Conservation (phyloP, 2,797 vertebrate species). For the Takifugu rubripes region DNA sequence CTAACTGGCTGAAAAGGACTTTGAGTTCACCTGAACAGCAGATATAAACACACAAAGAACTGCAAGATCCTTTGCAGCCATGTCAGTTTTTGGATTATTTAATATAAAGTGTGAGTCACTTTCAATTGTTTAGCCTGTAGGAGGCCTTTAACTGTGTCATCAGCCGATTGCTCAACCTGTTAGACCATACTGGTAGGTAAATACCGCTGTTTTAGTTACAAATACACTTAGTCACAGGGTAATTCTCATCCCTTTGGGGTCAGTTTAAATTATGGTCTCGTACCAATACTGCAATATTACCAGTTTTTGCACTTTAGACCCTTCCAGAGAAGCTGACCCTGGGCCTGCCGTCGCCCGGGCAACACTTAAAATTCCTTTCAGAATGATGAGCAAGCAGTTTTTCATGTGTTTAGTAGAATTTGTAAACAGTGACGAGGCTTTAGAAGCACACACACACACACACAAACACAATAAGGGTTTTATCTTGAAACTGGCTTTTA, state of each 20-base stretch:
- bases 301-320: no score
- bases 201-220: conserved; percentile 39
- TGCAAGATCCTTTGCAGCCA: neutral
- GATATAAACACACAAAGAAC: neutral
- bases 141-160: conserved; percentile 34
- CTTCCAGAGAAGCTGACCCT: no score
- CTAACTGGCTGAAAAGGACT: conserved; percentile 16
- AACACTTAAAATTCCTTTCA: no score
- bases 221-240: conserved; percentile 6
- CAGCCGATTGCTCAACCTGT: conserved; percentile 32
- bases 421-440: no score
- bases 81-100: neutral
- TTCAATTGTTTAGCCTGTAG: neutral
- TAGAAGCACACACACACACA: no score
- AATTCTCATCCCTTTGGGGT: neutral
- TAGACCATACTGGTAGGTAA: conserved; percentile 31
- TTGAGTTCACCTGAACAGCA: conserved; percentile 51
- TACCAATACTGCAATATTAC: no score
- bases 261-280: no score
- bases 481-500: no score
- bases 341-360: no score
- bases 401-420: no score
- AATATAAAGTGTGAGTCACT: neutral
- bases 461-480: no score
- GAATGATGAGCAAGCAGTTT: no score